phyloP scores from a whole-genome alignment of 2,797 vertebrate genomes.

The Lagocephalus sceleratus region DNA sequence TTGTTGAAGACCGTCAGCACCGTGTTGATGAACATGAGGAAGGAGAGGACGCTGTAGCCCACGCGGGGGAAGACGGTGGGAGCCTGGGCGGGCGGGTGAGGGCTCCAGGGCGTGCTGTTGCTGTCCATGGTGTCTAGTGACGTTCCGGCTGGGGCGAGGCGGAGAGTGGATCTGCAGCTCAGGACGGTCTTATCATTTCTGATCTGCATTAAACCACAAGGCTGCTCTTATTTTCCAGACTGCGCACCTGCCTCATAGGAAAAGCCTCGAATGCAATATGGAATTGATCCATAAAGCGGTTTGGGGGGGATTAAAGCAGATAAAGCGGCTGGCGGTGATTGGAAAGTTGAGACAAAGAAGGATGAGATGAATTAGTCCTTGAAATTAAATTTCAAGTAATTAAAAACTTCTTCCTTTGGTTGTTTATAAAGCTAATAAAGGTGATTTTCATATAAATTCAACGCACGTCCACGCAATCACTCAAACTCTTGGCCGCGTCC shows the following conservation, averaged over 20 bases:
- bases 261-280: slow-evolving; percentile 47
- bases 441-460: not conserved
- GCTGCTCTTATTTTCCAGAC: slow-evolving; percentile 24
- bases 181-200: slow-evolving; percentile 46
- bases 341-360: slow-evolving; percentile 35
- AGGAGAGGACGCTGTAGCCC: slow-evolving; percentile 72
- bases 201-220: slow-evolving; percentile 36
- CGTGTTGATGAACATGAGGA: slow-evolving; percentile 72
- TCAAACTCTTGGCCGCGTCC: not conserved
- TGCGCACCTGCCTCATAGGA: slow-evolving; percentile 45
- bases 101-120: slow-evolving; percentile 41
- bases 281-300: slow-evolving; percentile 60
- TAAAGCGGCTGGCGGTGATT: slow-evolving; percentile 51
- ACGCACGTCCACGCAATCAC: not conserved
- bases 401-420: slow-evolving; percentile 1
- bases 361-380: slow-evolving; percentile 11
- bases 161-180: slow-evolving; percentile 14
- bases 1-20: slow-evolving; percentile 73
- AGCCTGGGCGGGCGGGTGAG: slow-evolving; percentile 6
- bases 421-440: slow-evolving; percentile 8
- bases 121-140: slow-evolving; percentile 48
- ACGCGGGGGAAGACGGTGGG: slow-evolving; percentile 65
- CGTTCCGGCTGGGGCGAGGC: slow-evolving; percentile 8
- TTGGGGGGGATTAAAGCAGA: slow-evolving; percentile 48
- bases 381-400: slow-evolving; percentile 18